Percentiles rank a stretch among this genome's conserved stretches.
Conservation (phyloP, 2,113 vertebrate species). For the Planiliza haematocheilus region DNA sequence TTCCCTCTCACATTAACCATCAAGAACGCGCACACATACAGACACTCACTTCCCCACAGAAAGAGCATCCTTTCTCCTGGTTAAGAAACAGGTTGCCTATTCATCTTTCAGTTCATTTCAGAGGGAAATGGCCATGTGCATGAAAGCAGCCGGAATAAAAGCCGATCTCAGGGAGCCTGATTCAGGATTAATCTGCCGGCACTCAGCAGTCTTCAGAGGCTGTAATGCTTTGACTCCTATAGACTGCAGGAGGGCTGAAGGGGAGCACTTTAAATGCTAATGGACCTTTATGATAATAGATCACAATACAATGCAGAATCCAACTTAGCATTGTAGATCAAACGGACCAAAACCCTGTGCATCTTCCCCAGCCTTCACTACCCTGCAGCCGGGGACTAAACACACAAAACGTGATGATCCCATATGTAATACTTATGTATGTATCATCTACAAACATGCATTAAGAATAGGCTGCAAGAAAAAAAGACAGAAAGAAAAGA, state of each 20-base stretch:
- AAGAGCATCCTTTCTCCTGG: constrained; percentile 47
- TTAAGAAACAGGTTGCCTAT: constrained; percentile 65
- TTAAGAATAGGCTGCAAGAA: constrained; percentile 25
- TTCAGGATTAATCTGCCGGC: constrained; percentile 72
- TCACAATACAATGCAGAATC: constrained; percentile 69
- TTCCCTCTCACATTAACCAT: constrained; percentile 17
- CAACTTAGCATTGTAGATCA: constrained; percentile 54
- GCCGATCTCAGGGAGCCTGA: constrained; percentile 61
- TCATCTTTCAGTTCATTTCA: constrained; percentile 66
- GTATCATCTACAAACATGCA: constrained; percentile 50
- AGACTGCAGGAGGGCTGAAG: constrained; percentile 67
- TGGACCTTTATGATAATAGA: constrained; percentile 75
- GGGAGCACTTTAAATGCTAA: constrained; percentile 81
- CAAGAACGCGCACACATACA: constrained; percentile 2
- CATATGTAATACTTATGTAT: constrained; percentile 19
- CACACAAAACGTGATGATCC: constrained; percentile 32
- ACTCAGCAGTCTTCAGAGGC: constrained; percentile 70
- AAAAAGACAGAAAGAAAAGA: constrained; percentile 14
- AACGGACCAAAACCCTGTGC: constrained; percentile 40
- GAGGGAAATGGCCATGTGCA: constrained; percentile 54
- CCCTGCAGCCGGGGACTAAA: constrained; percentile 30
- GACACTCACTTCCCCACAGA: neutral
- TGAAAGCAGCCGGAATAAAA: constrained; percentile 64
- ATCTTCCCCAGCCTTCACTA: constrained; percentile 24
- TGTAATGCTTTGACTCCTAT: constrained; percentile 73